Evolutionary conservation across 2,797 vertebrate genomes (phyloP), one percentile per base, ranked within the genome.

Genomic region (Ctenopoma kingsleyae): DNA sequence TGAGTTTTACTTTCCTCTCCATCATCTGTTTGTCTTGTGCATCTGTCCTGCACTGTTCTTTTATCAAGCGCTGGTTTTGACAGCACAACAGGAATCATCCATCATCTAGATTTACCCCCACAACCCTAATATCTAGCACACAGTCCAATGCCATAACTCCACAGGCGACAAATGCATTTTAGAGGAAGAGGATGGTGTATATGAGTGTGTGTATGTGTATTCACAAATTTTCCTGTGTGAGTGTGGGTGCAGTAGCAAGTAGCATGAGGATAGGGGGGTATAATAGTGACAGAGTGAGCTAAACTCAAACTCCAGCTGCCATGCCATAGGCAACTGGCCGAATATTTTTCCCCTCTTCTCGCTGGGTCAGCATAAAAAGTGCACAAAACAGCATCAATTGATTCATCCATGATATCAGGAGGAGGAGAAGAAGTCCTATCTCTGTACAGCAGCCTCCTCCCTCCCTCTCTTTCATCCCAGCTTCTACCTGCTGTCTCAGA

Each of bases 331-430:
- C 88, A 82, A 85, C 76, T 82, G 87, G 80, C 72, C 80, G 63
- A 80, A 85, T 82, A 62, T 48, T 15, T n/a, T 8, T 5, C 17
- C 54, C 17, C 22, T 32, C 23, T 40, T 74, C 70, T 62, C 6
- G 87, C 91, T 84, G 56, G 82, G 85, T 93, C 92, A 94, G 93
- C 92, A 87, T 64, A 90, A 92, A 91, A 87, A 91, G 66, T 86
- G 76, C 80, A 90, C 68, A 86, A 84, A 90, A 86, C 86, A 87
- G 88, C 86, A 86, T 80, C 86, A 83, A 87, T 92, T 90, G 90
- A 95, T 93, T 92, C 90, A 89, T 91, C 89, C 78, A 63, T 78
- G 90, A 91, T 94, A 92, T 90, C 90, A 87, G 80, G 86, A 89
- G 77, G 73, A 85, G 77, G 73, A 85, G 78, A 81, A 77, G 78